Evolutionary conservation across 2,888 invertebrate genomes (phyloP).

Genomic region (Micoletzkya japonica): DNA sequence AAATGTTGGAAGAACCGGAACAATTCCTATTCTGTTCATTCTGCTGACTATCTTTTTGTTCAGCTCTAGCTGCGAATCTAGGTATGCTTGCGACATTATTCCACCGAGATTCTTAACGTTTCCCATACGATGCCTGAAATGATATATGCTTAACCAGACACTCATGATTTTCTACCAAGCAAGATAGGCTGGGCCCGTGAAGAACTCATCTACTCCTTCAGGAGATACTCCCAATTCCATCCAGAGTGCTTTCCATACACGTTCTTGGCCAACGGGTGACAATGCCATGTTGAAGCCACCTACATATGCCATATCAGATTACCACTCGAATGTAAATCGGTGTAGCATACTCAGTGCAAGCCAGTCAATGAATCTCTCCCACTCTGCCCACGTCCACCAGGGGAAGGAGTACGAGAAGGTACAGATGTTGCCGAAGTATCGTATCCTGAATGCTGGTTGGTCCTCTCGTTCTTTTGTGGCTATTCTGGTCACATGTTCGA

Average conservation of each 20-base stretch:
- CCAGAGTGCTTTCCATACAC: conserved; percentile 79
- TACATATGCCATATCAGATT: conserved; percentile 13
- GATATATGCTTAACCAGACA: background rate
- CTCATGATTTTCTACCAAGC: conserved; percentile 74
- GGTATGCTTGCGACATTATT: conserved; percentile 77
- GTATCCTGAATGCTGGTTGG: too few relatives aligned
- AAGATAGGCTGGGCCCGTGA: conserved; percentile 88
- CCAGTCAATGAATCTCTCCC: conserved; percentile 91
- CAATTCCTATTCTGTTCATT: conserved; percentile 82
- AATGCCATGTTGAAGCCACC: conserved; percentile 86
- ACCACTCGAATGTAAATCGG: background rate
- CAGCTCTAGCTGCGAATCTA: conserved; percentile 73
- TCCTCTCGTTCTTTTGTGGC: too few relatives aligned
- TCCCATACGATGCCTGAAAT: conserved; percentile 83
- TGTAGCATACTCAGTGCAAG: conserved; percentile 77
- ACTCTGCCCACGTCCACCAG: conserved; percentile 82
- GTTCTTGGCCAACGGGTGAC: conserved; percentile 86
- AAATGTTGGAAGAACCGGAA: conserved; percentile 79
- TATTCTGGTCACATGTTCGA: conserved; percentile 5
- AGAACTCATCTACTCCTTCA: conserved; percentile 79
- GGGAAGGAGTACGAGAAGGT: conserved; percentile 83
- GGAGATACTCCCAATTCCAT: conserved; percentile 75
- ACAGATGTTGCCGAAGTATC: conserved; percentile 94
- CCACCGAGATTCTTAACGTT: conserved; percentile 89
- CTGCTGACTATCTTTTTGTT: conserved; percentile 77